A percentile compares a stretch with the other conserved stretches of the same genome.
Conservation (phyloP, 2,113 vertebrate species). For the Rhipidura dahli region DNA sequence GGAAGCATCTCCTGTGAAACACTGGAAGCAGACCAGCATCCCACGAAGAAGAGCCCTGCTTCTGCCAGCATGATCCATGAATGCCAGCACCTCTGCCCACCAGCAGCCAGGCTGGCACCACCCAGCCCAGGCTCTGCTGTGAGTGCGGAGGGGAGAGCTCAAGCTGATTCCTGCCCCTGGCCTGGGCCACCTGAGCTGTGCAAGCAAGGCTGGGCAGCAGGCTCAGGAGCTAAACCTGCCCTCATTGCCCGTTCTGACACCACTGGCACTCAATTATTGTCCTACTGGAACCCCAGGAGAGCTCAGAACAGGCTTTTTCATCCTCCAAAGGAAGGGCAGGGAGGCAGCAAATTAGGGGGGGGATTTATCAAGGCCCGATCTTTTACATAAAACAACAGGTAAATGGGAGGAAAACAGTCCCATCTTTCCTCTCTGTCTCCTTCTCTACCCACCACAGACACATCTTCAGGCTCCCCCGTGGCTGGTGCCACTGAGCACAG, state of each 20-base stretch:
- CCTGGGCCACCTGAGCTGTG: neutral
- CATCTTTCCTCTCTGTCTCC: neutral
- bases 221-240: neutral
- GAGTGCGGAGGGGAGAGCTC: neutral
- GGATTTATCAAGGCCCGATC: neutral
- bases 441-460: neutral
- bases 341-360: neutral
- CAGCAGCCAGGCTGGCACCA: neutral
- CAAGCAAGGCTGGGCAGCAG: neutral
- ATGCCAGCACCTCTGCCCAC: neutral
- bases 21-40: neutral
- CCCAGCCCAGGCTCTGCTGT: too few species aligned
- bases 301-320: neutral
- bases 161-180: neutral
- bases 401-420: neutral
- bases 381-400: neutral
- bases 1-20: neutral
- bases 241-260: neutral
- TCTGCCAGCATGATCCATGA: fast-evolving
- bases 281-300: neutral
- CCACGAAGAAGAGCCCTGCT: neutral
- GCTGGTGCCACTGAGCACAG: neutral
- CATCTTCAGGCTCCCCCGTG: neutral
- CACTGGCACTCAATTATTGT: neutral
- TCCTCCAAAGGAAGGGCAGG: neutral